phyloP scores from a whole-genome alignment of 2,888 invertebrate species.

The Theretra japonica region DNA sequence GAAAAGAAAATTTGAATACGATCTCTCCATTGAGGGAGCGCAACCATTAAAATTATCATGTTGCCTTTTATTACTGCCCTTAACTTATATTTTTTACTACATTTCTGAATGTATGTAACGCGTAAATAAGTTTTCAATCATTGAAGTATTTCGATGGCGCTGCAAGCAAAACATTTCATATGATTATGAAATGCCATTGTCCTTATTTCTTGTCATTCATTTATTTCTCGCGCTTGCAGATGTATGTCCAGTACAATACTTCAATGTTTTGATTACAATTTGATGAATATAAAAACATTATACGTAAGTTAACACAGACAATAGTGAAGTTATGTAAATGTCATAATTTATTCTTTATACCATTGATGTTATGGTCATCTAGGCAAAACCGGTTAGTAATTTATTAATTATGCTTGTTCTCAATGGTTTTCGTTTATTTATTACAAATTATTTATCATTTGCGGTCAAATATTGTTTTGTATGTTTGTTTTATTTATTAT shows the following conservation, averaged over 20 bases:
- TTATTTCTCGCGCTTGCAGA: no score
- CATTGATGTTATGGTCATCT: not conserved
- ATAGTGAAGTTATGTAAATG: constrained; percentile 16
- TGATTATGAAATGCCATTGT: no score
- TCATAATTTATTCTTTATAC: constrained; percentile 16
- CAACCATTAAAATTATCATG: constrained; percentile 54
- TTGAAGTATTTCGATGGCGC: not conserved
- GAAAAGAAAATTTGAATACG: constrained; percentile 74
- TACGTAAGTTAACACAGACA: not conserved
- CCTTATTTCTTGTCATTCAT: no score
- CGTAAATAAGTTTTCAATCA: not conserved
- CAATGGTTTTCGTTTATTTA: constrained; percentile 20
- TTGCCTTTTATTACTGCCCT: not conserved
- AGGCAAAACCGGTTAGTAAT: not conserved
- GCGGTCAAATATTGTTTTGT: constrained; percentile 4
- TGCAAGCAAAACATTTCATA: no score
- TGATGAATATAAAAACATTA: not conserved
- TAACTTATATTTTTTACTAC: not conserved
- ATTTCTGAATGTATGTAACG: not conserved
- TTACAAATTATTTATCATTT: constrained; percentile 16
- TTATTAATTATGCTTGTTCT: constrained; percentile 6
- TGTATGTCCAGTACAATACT: no score
- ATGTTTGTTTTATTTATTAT: constrained; percentile 29
- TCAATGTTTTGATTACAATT: not conserved
- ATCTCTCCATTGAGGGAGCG: constrained; percentile 79